Evolutionary conservation across 2,888 invertebrate species (phyloP).

Genomic region (Drosophila affinis): DNA sequence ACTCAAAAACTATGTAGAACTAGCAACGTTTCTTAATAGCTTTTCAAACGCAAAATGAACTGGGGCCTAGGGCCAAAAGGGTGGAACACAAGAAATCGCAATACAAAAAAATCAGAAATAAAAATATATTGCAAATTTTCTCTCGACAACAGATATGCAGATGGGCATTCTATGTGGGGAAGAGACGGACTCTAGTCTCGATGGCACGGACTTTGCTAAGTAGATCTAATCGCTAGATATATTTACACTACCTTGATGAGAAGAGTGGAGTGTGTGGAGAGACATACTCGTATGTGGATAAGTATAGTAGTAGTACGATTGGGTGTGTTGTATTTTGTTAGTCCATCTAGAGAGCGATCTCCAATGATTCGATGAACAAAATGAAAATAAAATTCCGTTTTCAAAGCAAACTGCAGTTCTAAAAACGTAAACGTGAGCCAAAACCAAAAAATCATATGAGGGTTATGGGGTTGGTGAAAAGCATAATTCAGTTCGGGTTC

Average conservation of each 20-base stretch:
- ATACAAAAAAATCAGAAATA: constrained; percentile 25
- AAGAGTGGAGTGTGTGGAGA: neutral
- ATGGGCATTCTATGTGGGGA: neutral
- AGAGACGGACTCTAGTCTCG: constrained; percentile 8
- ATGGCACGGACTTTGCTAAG: constrained; percentile 28
- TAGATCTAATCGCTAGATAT: constrained; percentile 39
- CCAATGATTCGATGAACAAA: constrained; percentile 37
- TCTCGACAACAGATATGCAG: constrained; percentile 14
- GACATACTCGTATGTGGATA: constrained; percentile 4
- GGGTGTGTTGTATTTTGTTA: constrained; percentile 18
- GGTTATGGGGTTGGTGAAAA: constrained; percentile 17
- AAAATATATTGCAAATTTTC: neutral
- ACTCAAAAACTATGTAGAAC: constrained; percentile 75
- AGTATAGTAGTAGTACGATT: neutral
- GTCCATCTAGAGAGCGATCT: neutral
- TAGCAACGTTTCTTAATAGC: constrained; percentile 79
- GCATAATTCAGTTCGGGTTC: constrained; percentile 4
- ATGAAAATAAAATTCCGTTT: constrained; percentile 19
- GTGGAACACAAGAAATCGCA: constrained; percentile 41
- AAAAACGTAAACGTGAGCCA: constrained; percentile 12
- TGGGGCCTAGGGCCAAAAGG: constrained; percentile 46
- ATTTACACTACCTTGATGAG: constrained; percentile 60
- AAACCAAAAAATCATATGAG: constrained; percentile 13
- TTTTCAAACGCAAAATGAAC: constrained; percentile 52
- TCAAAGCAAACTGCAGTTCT: constrained; percentile 43